Conservation (phyloP, 2,797 vertebrate genomes). For the Parambassis ranga region DNA sequence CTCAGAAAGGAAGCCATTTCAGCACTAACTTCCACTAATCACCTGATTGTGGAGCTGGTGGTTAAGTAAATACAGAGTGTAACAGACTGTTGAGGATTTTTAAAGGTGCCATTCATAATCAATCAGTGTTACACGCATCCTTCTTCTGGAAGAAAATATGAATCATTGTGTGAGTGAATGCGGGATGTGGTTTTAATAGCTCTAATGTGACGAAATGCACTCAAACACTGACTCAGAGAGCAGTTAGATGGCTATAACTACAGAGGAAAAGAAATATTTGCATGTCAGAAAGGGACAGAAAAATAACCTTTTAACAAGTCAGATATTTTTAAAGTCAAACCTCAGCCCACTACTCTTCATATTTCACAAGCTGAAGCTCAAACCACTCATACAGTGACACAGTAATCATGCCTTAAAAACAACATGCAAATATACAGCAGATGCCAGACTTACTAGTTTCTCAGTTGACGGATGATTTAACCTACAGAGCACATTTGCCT, state of each 20-base stretch:
- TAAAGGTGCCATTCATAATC: background rate
- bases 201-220: no score
- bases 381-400: background rate
- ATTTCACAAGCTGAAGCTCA: background rate
- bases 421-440: background rate
- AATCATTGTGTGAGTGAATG: background rate
- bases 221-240: no score
- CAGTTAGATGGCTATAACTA: no score
- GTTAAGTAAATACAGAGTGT: constrained; percentile 1
- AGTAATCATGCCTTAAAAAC: background rate
- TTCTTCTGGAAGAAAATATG: background rate
- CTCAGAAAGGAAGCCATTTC: background rate
- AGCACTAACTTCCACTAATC: constrained; percentile 1
- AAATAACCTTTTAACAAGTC: constrained; percentile 40
- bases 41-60: background rate
- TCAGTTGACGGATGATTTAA: background rate
- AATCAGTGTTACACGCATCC: background rate
- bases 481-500: background rate
- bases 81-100: background rate
- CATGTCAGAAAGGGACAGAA: background rate
- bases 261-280: no score
- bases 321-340: no score
- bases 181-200: background rate
- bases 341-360: background rate
- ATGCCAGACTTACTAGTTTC: constrained; percentile 2